Evolutionary conservation across 2,797 vertebrate genomes (phyloP).

Genomic region (Enteromius thamalakanensis): DNA sequence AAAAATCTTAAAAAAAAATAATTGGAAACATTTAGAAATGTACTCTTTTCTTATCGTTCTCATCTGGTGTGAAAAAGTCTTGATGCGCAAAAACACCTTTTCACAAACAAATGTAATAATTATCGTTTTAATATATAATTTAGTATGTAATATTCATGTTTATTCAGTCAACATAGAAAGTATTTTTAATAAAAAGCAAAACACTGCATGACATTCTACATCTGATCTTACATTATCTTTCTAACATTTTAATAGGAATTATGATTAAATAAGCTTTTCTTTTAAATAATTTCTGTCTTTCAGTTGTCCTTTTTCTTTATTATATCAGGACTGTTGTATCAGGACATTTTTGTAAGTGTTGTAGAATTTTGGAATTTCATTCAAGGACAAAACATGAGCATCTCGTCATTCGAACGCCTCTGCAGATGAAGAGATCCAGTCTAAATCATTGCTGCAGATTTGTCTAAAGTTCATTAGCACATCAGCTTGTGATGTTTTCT

Average conservation of each 20-base stretch:
- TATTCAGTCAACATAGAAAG: not conserved
- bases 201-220: not conserved
- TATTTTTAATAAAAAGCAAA: not conserved
- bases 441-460: slow-evolving; percentile 15
- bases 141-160: not conserved
- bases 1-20: not conserved
- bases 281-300: not conserved
- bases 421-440: not conserved
- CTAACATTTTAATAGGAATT: not conserved
- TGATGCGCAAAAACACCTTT: not conserved
- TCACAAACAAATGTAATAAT: not conserved
- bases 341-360: not conserved
- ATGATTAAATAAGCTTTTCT: not conserved
- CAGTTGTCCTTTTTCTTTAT: not conserved
- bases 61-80: not conserved
- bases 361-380: not conserved
- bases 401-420: not conserved
- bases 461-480: slow-evolving; percentile 25
- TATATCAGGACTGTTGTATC: not conserved
- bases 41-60: not conserved
- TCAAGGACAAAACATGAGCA: not conserved
- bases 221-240: not conserved
- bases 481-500: slow-evolving; percentile 17
- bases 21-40: not conserved
- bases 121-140: not conserved